Conservation (phyloP, 2,113 vertebrate genomes). For the Caloenas nicobarica region DNA sequence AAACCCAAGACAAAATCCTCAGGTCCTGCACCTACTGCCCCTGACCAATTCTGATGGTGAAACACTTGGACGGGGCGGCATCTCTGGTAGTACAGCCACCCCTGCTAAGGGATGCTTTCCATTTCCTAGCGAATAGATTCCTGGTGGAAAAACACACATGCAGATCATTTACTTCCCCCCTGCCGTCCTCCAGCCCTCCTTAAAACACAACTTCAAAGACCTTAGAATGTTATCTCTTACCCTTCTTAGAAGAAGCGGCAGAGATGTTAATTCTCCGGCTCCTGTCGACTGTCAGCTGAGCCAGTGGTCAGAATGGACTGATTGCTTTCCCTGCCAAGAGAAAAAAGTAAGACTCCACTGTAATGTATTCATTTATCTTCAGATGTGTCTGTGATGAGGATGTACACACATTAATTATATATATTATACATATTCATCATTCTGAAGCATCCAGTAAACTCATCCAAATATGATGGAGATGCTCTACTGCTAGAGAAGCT, state of each 20-base stretch:
- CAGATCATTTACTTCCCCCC: accelerated
- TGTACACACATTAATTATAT: constrained; percentile 69
- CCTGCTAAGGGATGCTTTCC: neutral
- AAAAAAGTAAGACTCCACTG: constrained; percentile 77
- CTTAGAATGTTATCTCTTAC: neutral
- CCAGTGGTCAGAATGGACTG: constrained; percentile 87
- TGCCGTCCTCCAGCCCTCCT: neutral
- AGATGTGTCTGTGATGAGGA: constrained; percentile 53
- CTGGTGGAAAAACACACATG: neutral
- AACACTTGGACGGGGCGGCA: neutral
- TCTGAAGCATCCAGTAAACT: constrained; percentile 56
- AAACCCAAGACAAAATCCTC: neutral
- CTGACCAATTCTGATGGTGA: neutral
- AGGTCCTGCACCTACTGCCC: neutral
- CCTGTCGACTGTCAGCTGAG: constrained; percentile 81
- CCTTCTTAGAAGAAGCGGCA: constrained; percentile 60
- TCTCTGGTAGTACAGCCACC: no score
- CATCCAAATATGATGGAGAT: constrained; percentile 52
- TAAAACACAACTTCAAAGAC: neutral
- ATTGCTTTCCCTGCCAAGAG: constrained; percentile 85
- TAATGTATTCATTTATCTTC: constrained; percentile 54
- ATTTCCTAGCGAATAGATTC: neutral
- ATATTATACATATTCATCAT: constrained; percentile 69
- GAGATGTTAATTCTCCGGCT: constrained; percentile 9
- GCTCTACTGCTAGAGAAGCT: neutral